Base-by-base conservation (phyloP, 2,113 vertebrate genomes). In the Nerophis ophidion region DNA sequence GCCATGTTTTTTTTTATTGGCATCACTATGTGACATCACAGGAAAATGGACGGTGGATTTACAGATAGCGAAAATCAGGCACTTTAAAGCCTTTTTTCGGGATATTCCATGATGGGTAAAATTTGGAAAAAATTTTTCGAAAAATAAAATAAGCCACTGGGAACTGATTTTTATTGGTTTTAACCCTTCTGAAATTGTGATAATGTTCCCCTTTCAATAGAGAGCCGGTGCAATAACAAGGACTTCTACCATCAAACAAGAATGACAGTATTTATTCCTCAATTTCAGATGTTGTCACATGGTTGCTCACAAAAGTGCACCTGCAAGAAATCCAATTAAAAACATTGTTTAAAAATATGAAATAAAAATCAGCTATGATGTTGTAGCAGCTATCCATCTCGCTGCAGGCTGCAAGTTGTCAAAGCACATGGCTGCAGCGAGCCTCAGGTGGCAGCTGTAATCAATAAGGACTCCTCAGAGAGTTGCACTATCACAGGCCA, bases 381-480 rank as follows among this genome's bases (percentile, higher is more conserved):
- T 79, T 79, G 77, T 83, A 70, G 80, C 74, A 77, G 82, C 82
- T 85, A 86, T 86, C 82, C 76, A 86, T 86, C 84, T 85, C 64
- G 49, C 69, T 73, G 75, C 71, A 70, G 65, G 70, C 81, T 82
- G 76, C 79, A 82, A 82, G 76, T 84, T 84, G 82, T 81, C 86
- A 81, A 79, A 82, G 72, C 66, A 72, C 79, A 75, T 68, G 77
- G 82, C 76, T 81, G 71, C 71, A 79, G 82, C 86, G 77, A 82
- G 81, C 81, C 61, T 75, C 77, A 73, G 72, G 79, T 86, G 82
- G 86, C 82, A 86, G 86, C 77, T 86, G 78, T 81, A 86, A 86
- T 87, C 86, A 87, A 87, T 87, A 86, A 77, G 78, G 86, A 85
- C 80, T 85, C 84, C 81, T 72, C 80, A 76, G 86, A 86, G 86